Base-by-base conservation (phyloP, 2,888 invertebrate genomes). In the Sphinx pinastri region DNA sequence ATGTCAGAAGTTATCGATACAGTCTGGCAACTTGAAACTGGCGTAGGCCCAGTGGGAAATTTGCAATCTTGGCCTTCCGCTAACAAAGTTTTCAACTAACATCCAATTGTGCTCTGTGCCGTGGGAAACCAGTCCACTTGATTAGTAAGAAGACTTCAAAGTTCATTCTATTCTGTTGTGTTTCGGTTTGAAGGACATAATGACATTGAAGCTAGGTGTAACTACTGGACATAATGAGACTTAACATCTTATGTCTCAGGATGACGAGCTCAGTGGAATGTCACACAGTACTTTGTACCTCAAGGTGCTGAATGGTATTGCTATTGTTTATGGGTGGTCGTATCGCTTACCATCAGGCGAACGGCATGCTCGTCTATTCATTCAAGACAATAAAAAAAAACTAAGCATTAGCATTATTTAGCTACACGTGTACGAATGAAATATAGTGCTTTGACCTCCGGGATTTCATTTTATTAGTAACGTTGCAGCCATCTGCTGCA, bases 1-100 rank as follows among this genome's bases (percentile, higher is more conserved):
- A 84, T 84, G 87, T 85, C 88, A 86, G 85, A 89, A 92, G 88
- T 92, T 91, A 92, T 91, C 90, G 89, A 92, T 93, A 91, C 84
- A 89, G 91, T 89, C 87, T 84, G 81, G 83, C 74, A 91, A 93
- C 87, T 93, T 88, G 90, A 90, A 92, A 91, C 91, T 92, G 89
- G 89, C 82, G 86, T 88, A 84, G 79, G 89, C 82, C 93, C 92
- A 81, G 78, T 81, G 93, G 93, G 93, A 94, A 94, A 93, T 93
- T 88, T 90, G 81, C 90, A 91, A 92, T 93, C 93, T 92, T 92
- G 92, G 91, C 87, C 88, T 89, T 85, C 84, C 85, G 82, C 88
- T 93, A 92, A 93, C 92, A 92, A 93, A 94, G 93, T 94, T 94
- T 88, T 86, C 84, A 92, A 92, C 92, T 93, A 85, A 92, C 92